Base-by-base conservation (phyloP, 2,888 invertebrate genomes). In the Catocala nupta region DNA sequence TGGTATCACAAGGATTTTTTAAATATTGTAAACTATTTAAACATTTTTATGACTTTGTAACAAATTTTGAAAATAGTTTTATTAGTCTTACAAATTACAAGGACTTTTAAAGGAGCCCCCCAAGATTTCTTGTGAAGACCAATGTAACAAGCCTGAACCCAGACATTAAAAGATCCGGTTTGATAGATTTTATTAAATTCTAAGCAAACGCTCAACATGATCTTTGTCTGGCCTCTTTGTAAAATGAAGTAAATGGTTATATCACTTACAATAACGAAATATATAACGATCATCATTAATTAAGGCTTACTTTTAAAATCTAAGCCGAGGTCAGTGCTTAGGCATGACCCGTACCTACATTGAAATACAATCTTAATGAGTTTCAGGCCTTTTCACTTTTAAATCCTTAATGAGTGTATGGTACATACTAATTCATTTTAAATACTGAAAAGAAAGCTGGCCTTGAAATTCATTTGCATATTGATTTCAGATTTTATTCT, bases 281-380 rank as follows among this genome's bases (percentile, higher is more conserved):
- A 65, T 65, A 64, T 64, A 64, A 68, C 58, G 59, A 62, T 69
- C 52, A 48, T 12, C 39, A 50, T 55, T 63, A 45, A 59, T 61
- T 72, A 54, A 55, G 55, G 58, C 54, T 60, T 51, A 10, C 13
- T 53, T 59, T 52, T 44, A 61, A 45, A 67, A 51, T 48, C 25
- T 44, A 60, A 51, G 39, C 39, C 10, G n/a, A 54, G 59, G 52
- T 49, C 59, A 47, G 47, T 57, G 42, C 54, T 74, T 60, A 60
- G 47, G 36, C 51, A 43, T 53, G 42, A 63, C 52, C 25, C 42
- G 34, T 49, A 25, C n/a, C n/a, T n/a, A n/a, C 49, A 49, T 34
- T 56, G n/a, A 56, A 56, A 59, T 65, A 65, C 34, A 11, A 53
- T 61, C 55, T 65, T 68, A 71, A 71, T 68, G 60, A 75, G 56